A percentile compares a stretch with the other conserved stretches of the same genome.
These are phyloP conservation scores for Chaetorhynchus papuensis DNA, from an alignment of 2,113 vertebrate species.

Conservation along the genomic window DNA sequence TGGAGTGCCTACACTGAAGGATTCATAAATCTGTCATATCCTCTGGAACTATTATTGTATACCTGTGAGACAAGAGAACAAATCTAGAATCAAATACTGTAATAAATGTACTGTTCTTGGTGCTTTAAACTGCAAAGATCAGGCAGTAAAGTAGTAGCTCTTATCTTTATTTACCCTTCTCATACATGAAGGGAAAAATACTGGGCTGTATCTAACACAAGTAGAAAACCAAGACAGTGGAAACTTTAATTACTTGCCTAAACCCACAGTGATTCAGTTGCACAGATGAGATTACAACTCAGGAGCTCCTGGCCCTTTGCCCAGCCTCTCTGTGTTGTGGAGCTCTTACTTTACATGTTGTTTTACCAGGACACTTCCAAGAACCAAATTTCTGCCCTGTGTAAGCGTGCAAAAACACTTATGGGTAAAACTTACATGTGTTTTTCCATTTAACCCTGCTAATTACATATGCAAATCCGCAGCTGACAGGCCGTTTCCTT, in stretches of 20 bases:
- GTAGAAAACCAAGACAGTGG: constrained; percentile 37
- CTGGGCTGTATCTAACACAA: background rate
- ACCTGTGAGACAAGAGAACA: background rate
- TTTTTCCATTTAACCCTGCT: background rate
- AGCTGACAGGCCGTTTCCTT: background rate
- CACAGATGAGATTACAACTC: constrained; percentile 22
- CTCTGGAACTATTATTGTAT: background rate
- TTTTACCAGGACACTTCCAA: background rate
- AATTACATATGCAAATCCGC: background rate
- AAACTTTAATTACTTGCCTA: constrained; percentile 49
- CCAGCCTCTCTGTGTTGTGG: background rate
- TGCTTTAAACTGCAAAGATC: background rate
- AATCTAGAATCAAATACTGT: background rate
- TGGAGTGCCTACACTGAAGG: background rate
- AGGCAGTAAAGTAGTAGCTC: background rate
- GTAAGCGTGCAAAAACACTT: background rate
- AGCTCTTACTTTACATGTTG: background rate
- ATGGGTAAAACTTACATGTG: background rate
- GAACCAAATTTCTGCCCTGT: background rate
- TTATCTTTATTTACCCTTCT: background rate
- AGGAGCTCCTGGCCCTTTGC: constrained; percentile 20
- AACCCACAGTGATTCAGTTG: constrained; percentile 44
- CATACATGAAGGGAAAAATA: background rate
- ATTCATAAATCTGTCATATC: background rate
- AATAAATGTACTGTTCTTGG: background rate